Conservation (phyloP, 2,888 invertebrate genomes). For the Lucinisca nassula region DNA sequence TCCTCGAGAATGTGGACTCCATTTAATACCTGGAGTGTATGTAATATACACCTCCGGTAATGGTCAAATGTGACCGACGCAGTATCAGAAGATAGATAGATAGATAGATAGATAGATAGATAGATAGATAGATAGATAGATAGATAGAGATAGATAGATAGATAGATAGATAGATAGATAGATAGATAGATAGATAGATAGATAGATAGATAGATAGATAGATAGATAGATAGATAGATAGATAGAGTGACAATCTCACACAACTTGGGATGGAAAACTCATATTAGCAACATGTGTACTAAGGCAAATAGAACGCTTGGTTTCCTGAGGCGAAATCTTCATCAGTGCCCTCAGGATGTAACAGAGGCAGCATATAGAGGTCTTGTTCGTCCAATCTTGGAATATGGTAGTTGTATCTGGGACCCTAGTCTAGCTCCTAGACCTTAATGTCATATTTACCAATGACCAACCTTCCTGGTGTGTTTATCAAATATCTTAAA, state of each 20-base stretch:
- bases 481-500: too few species aligned
- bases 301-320: neutral
- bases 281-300: neutral
- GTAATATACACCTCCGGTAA: too few species aligned
- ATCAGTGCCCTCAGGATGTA: neutral
- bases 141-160: neutral
- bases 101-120: neutral
- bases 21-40: too few species aligned
- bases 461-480: too few species aligned
- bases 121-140: neutral
- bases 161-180: slow-evolving; percentile 8
- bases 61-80: too few species aligned
- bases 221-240: slow-evolving; percentile 13
- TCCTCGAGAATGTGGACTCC: too few species aligned
- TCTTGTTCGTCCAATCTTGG: too few species aligned
- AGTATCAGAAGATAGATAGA: neutral
- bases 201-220: slow-evolving; percentile 15
- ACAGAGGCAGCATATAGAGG: too few species aligned
- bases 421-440: too few species aligned
- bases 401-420: too few species aligned
- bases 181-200: slow-evolving; percentile 15
- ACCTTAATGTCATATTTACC: too few species aligned
- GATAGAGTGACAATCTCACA: neutral
- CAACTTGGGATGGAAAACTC: neutral
- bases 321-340: neutral